phyloP scores from a whole-genome alignment of 2,113 vertebrate genomes.

The Archocentrus centrarchus region DNA sequence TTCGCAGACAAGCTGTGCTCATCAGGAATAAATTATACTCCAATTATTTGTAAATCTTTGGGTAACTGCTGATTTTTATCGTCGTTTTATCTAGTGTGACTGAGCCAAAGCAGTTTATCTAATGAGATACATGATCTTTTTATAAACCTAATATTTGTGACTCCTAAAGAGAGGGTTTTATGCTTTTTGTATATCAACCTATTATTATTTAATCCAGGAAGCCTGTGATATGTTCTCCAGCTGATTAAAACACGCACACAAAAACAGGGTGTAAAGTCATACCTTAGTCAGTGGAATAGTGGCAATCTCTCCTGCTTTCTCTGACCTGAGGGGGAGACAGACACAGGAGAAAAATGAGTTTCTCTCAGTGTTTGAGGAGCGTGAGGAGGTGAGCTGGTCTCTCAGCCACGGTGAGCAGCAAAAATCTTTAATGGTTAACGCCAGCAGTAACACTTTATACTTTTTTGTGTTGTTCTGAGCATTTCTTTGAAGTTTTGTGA shows the following conservation, averaged over 20 bases:
- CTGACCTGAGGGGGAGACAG: slow-evolving; percentile 58
- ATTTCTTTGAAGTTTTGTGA: neutral
- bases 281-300: slow-evolving; percentile 80
- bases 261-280: neutral
- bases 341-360: slow-evolving; percentile 9
- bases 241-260: neutral
- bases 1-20: neutral
- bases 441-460: neutral
- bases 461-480: neutral
- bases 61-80: neutral
- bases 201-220: neutral
- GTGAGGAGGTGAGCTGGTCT: neutral
- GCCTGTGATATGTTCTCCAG: neutral
- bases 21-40: neutral
- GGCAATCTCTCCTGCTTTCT: slow-evolving; percentile 79
- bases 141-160: neutral
- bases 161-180: neutral
- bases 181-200: neutral
- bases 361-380: neutral
- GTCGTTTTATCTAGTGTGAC: rapidly evolving
- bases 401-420: neutral
- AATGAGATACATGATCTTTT: neutral
- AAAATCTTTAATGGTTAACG: neutral
- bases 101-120: neutral
- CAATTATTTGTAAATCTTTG: no score